Base-by-base conservation (phyloP, 2,113 vertebrate genomes). In the Macrotis lagotis region DNA sequence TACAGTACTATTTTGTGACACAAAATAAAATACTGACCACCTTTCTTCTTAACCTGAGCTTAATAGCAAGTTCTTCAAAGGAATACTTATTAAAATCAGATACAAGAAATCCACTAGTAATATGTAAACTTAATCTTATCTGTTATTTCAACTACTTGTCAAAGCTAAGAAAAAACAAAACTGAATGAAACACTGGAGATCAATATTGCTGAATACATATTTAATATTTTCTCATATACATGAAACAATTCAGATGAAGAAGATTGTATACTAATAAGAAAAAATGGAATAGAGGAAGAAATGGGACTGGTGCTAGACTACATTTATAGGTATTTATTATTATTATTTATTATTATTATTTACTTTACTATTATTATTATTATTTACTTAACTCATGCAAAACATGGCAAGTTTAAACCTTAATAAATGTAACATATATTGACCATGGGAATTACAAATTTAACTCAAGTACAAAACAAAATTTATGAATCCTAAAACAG, bases 21-120 rank as follows among this genome's bases (percentile, higher is more conserved):
- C 19, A 50, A 88, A 53, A 31, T 91, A 31, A 83, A 90, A 37
- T 52, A n/a, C 26, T 66, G 6, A 92, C 51, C 90, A 44, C 47
- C 50, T 50, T 49, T 90, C 53, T 53, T 37, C 59, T 91, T 92
- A 92, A 74, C 89, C 48, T 90, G 92, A 3, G 50, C 92, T 83
- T 44, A 74, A 52, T 28, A 47, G 47, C 12, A 93, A 90, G 47
- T 53, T 91, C 25, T 88, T 47, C 0, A 90, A 14, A 92, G 51
- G 26, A 51, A 8, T 50, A 92, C n/a, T 51, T 31, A 50, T 94
- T 74, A 94, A 28, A 50, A 4, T 92, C 52, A 90, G 89, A 51
- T 51, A 5, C 89, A 92, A 74, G 26, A 55, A 55, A 55, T 55
- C 25, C 8, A 55, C 8, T 25, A 55, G 53, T 55, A 95, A 90